A percentile compares a stretch with the other conserved stretches of the same genome.
These are phyloP conservation scores for Anagyrus pseudococci DNA, from an alignment of 2,888 invertebrate genomes.

Conservation along the genomic window DNA sequence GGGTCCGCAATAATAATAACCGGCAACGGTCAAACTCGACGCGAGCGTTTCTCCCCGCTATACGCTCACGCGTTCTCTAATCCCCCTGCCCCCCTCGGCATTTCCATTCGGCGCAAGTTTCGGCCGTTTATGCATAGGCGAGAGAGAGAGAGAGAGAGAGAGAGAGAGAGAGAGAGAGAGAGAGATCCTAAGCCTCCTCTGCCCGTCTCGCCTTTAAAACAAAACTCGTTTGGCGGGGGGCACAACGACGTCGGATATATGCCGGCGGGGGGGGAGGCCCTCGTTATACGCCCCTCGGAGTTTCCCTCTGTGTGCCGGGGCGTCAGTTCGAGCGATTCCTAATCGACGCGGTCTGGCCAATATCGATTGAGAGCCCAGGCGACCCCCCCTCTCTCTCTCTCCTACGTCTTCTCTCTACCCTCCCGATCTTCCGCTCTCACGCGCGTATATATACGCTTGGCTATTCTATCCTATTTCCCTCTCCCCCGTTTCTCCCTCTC, in stretches of 20 bases:
- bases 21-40: not conserved
- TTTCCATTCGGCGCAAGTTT: slow-evolving; percentile 12
- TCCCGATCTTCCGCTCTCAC: not conserved
- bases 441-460: too few species aligned
- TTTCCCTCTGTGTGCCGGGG: slow-evolving; percentile 6
- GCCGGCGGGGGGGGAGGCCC: too few species aligned
- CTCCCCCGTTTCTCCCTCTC: too few species aligned
- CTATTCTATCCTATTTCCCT: too few species aligned
- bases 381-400: too few species aligned
- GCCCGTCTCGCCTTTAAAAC: slow-evolving; percentile 29
- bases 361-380: slow-evolving; percentile 19
- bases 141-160: too few species aligned
- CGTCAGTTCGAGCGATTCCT: slow-evolving; percentile 29
- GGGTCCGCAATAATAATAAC: not conserved
- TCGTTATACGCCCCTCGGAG: too few species aligned
- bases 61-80: not conserved
- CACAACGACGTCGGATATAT: slow-evolving; percentile 1
- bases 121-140: not conserved
- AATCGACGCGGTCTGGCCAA: slow-evolving; percentile 29
- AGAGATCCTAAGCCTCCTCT: not conserved
- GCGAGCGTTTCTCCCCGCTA: too few species aligned
- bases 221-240: slow-evolving; percentile 25
- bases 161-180: too few species aligned
- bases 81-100: not conserved
- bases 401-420: too few species aligned